A percentile compares a stretch with the other conserved stretches of the same genome.
Evolutionary conservation across 2,888 invertebrate species (phyloP).

Genomic region (Drosophila nigricruria): DNA sequence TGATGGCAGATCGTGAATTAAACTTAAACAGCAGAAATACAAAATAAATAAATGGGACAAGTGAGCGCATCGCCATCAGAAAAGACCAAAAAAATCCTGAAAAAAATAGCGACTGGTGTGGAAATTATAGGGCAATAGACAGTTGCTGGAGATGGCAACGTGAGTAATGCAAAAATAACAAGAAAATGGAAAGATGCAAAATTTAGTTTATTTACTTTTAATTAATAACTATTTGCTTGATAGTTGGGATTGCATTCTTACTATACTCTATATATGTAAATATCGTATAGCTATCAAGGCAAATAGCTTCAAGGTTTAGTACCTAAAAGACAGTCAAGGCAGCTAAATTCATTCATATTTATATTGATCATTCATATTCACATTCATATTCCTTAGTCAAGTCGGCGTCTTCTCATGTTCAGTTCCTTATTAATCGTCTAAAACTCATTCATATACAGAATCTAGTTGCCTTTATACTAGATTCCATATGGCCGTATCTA

Average conservation of each 20-base stretch:
- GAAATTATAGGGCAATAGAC: constrained; percentile 56
- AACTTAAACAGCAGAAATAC: constrained; percentile 77
- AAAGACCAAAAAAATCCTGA: constrained; percentile 19
- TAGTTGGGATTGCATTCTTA: no score
- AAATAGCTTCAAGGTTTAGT: no score
- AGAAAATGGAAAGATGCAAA: neutral
- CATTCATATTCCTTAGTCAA: neutral
- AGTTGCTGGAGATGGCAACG: constrained; percentile 25
- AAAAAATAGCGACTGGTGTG: constrained; percentile 37
- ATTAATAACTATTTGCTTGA: no score
- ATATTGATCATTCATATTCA: neutral
- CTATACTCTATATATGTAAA: no score
- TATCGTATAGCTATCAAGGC: neutral
- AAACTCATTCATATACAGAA: neutral
- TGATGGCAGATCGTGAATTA: constrained; percentile 76
- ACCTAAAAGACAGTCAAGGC: no score
- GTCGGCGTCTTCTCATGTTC: neutral
- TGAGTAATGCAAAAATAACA: constrained; percentile 1
- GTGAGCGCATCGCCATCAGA: constrained; percentile 55
- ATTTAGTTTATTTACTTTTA: neutral
- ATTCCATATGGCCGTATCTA: neutral
- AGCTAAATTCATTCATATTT: no score
- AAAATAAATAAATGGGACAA: constrained; percentile 82
- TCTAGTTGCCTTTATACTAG: neutral
- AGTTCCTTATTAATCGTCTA: neutral